Evolutionary conservation across 2,113 vertebrate species (phyloP).

Genomic region (Daphoenositta chrysoptera): DNA sequence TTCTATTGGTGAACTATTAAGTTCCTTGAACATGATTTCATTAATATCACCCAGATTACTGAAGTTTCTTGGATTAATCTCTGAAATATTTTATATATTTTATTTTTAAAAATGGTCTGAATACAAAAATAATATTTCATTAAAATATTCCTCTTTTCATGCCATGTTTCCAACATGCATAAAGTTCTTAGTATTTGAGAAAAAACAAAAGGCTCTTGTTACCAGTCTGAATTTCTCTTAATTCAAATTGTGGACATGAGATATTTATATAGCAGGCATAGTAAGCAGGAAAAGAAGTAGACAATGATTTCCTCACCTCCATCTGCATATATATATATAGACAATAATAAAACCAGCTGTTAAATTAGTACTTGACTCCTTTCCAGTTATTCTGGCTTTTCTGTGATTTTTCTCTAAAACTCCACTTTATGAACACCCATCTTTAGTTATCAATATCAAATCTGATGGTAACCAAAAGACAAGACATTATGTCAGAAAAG

Average conservation of each 20-base stretch:
- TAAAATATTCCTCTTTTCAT: neutral
- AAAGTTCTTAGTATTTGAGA: neutral
- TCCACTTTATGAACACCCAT: neutral
- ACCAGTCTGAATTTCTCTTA: neutral
- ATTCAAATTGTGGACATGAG: neutral
- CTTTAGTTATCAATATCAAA: neutral
- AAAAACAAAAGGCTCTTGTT: neutral
- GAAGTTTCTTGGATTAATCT: neutral
- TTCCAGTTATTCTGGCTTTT: neutral
- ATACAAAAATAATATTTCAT: accelerated
- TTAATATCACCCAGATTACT: neutral
- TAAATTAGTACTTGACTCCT: neutral
- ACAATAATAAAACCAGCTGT: neutral
- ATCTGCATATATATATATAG: neutral
- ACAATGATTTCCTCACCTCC: accelerated
- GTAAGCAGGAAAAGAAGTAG: neutral
- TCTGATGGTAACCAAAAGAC: neutral
- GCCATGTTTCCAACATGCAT: neutral
- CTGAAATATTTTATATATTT: neutral
- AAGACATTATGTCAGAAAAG: neutral
- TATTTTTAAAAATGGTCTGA: neutral
- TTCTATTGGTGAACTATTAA: neutral
- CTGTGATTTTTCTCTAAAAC: neutral
- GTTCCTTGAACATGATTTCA: neutral
- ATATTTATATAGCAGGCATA: neutral